A percentile compares a stretch with the other conserved stretches of the same genome.
Evolutionary conservation across 2,797 vertebrate species (phyloP).

Genomic region (Harpagifer antarcticus): DNA sequence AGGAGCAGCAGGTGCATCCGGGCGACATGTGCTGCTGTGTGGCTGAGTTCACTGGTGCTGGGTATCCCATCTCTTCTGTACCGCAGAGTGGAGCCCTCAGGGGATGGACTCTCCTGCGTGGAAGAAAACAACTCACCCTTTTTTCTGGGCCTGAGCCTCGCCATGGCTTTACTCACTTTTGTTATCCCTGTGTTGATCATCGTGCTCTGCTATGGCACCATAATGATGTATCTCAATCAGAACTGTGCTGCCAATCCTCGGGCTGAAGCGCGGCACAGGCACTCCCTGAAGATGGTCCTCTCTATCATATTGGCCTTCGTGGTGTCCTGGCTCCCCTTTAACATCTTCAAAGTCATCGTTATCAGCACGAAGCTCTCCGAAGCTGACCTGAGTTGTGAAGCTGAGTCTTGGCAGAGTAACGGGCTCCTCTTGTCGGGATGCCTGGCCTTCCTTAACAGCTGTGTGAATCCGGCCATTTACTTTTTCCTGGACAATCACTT

Average conservation of each 20-base stretch:
- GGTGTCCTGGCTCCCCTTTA: conserved; percentile 91
- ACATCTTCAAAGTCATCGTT: conserved; percentile 81
- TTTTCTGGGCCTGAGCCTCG: conserved; percentile 78
- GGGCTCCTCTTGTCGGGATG: conserved; percentile 84
- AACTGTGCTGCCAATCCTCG: conserved; percentile 72
- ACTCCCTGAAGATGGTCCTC: conserved; percentile 89
- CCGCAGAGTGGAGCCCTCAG: conserved; percentile 53
- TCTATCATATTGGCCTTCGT: conserved; percentile 87
- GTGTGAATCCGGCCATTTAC: conserved; percentile 90
- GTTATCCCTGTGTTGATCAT: conserved; percentile 86
- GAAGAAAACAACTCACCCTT: conserved; percentile 67
- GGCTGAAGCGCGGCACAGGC: conserved; percentile 74
- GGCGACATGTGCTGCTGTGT: conserved; percentile 78
- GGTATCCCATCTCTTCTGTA: conserved; percentile 83
- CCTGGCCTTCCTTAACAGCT: conserved; percentile 91
- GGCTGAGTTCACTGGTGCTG: conserved; percentile 83
- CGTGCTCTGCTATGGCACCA: conserved; percentile 87
- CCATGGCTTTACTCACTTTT: conserved; percentile 85
- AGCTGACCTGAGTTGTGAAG: conserved; percentile 22
- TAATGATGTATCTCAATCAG: conserved; percentile 82
- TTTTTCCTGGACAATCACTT: conserved; percentile 89
- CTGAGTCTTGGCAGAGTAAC: conserved; percentile 35
- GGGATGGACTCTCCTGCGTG: conserved; percentile 49
- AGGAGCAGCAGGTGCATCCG: conserved; percentile 75
- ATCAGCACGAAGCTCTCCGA: conserved; percentile 64